Evolutionary conservation across 2,888 invertebrate genomes (phyloP), one percentile per base, ranked within the genome.

Genomic region (Loripinus fragilis): DNA sequence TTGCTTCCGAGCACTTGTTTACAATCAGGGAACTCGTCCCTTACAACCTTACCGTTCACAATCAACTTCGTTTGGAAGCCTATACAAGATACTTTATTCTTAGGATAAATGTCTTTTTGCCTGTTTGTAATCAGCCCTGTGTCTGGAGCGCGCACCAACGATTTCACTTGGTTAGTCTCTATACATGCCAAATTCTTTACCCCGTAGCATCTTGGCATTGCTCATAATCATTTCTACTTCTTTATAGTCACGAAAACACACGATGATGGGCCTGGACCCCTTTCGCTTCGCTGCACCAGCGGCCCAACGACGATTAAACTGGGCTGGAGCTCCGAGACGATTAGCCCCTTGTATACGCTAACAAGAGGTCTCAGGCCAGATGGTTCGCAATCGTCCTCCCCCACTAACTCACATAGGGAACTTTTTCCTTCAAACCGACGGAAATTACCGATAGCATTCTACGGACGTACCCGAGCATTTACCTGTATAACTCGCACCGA

Each of bases 171-270:
- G 55, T 8, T 55, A 55, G 23, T 55, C 55, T 15, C 55, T 23
- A 15, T 55, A 25, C 7, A 55, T 55, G 28, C 55, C 55, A 28
- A n/a, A 55, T 28, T n/a, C 15, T 12, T 23, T 28, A 28, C 55
- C 25, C 15, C 25, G 23, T 25, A 55, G 25, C 55, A 28, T 55
- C 7, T 55, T 23, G 25, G 55, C 55, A n/a, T 55, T 55, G 3
- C 25, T 28, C 55, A 55, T 55, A 5, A 55, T 55, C 5, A 55
- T 7, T 15, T 55, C 55, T 10, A 25, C 28, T 7, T 23, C 55
- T 25, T 28, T 55, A 25, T 23, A 55, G 55, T 55, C 55, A 2
- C 55, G 55, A 28, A 55, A 55, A 55, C 55, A 55, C 23, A 55
- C 55, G 23, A 25, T 55, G 28, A 55, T 55, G 25, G 55, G 55